Conservation (phyloP, 1,140 invertebrate genomes). For the Coenobita brevimanus region DNA sequence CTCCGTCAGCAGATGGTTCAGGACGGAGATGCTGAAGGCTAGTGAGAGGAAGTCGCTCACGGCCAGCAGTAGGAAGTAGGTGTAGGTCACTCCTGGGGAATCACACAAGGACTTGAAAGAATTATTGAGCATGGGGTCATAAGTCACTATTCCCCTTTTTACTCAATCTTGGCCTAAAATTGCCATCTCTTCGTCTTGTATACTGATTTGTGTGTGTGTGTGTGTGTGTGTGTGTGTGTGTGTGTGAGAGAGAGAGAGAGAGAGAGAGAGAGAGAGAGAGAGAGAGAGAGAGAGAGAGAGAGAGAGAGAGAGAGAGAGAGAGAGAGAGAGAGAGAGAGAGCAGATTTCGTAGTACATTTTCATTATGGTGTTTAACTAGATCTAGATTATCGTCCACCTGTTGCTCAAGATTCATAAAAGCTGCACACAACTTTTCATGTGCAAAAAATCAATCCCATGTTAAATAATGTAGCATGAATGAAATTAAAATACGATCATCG, state of each 20-base stretch:
- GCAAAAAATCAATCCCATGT: no score
- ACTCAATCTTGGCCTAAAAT: no score
- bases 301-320: not conserved
- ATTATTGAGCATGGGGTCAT: not conserved
- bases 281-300: slow-evolving; percentile 20
- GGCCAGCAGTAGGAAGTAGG: slow-evolving; percentile 71
- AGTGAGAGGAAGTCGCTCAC: slow-evolving; percentile 71
- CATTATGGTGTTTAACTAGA: not conserved
- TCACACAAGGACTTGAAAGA: not conserved
- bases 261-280: slow-evolving; percentile 20
- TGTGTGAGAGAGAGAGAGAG: not conserved
- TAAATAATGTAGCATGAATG: no score
- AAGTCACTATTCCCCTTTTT: no score
- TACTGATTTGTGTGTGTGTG: no score
- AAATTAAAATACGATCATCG: no score
- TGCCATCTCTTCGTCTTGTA: no score
- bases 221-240: not conserved
- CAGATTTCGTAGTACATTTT: not conserved
- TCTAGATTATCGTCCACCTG: not conserved
- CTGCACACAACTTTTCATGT: no score
- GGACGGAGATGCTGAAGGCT: slow-evolving; percentile 67
- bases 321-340: no score
- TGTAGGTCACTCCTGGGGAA: slow-evolving; percentile 70
- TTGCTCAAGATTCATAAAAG: not conserved
- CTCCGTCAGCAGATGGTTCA: slow-evolving; percentile 68